A percentile compares a stretch with the other conserved stretches of the same genome.
phyloP scores from a whole-genome alignment of 2,888 invertebrate species.

The Criorhina ranunculi region DNA sequence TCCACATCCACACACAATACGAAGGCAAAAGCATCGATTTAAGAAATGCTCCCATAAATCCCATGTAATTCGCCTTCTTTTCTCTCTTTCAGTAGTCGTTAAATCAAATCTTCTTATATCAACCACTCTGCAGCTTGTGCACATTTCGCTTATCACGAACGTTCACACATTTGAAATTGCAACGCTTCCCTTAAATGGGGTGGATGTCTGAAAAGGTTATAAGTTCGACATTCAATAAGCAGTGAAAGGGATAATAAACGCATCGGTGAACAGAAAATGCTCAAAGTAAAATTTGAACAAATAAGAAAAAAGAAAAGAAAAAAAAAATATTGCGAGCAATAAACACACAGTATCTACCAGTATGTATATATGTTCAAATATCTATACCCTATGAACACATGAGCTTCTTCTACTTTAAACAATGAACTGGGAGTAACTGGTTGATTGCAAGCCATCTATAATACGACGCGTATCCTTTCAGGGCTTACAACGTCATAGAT shows the following conservation, averaged over 20 bases:
- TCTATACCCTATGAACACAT: background rate
- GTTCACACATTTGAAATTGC: constrained; percentile 66
- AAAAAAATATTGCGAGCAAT: too few relatives aligned
- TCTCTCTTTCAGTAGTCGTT: constrained; percentile 29
- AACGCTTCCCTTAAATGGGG: constrained; percentile 10
- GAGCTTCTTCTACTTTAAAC: constrained; percentile 5
- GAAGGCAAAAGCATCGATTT: constrained; percentile 38
- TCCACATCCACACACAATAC: constrained; percentile 3
- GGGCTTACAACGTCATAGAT: background rate
- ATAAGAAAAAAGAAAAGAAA: background rate
- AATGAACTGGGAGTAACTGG: background rate
- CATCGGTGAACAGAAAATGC: constrained; percentile 52
- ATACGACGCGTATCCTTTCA: background rate
- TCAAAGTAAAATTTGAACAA: constrained; percentile 32
- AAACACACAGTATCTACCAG: background rate
- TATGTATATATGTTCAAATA: constrained; percentile 2
- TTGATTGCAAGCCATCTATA: constrained; percentile 43
- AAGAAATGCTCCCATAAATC: constrained; percentile 55
- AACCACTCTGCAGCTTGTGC: constrained; percentile 54
- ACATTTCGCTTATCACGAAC: constrained; percentile 64
- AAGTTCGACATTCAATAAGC: constrained; percentile 61
- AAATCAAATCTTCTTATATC: constrained; percentile 61
- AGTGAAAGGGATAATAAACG: constrained; percentile 66
- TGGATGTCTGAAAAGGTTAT: constrained; percentile 37
- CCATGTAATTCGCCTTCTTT: constrained; percentile 26